phyloP scores from a whole-genome alignment of 2,113 vertebrate species.

The Hepsetus odoe region DNA sequence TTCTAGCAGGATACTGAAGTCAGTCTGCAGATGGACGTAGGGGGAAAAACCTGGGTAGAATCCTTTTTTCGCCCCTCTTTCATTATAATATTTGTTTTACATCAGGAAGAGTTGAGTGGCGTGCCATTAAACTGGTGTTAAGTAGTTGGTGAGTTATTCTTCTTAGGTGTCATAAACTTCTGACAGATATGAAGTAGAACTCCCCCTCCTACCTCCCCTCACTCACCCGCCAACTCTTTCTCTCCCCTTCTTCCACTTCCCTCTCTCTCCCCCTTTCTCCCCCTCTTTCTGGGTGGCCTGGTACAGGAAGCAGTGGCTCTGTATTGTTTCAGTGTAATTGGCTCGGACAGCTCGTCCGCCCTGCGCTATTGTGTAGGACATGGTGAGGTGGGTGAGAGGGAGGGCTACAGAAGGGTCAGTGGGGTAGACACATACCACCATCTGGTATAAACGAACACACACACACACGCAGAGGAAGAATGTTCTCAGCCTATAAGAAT shows the following conservation, averaged over 20 bases:
- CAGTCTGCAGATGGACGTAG: too few relatives aligned
- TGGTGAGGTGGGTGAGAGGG: constrained; percentile 9
- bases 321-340: constrained; percentile 50
- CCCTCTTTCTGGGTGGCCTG: constrained; percentile 31
- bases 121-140: too few relatives aligned
- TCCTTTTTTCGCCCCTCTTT: too few relatives aligned
- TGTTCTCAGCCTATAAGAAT: neutral
- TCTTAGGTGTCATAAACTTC: too few relatives aligned
- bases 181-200: neutral
- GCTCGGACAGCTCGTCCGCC: constrained; percentile 38
- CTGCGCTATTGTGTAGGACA: constrained; percentile 31
- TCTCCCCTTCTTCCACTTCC: neutral
- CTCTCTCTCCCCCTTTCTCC: neutral
- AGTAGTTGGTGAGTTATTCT: too few relatives aligned
- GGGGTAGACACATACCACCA: constrained; percentile 8
- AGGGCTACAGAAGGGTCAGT: constrained; percentile 10
- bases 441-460: constrained; percentile 5
- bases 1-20: too few relatives aligned
- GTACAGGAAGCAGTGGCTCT: constrained; percentile 14
- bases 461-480: neutral
- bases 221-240: too few relatives aligned
- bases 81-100: too few relatives aligned
- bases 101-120: too few relatives aligned
- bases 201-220: neutral
- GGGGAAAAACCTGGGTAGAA: too few relatives aligned